Evolutionary conservation across 2,113 vertebrate species (phyloP).

Genomic region (Oplegnathus fasciatus): DNA sequence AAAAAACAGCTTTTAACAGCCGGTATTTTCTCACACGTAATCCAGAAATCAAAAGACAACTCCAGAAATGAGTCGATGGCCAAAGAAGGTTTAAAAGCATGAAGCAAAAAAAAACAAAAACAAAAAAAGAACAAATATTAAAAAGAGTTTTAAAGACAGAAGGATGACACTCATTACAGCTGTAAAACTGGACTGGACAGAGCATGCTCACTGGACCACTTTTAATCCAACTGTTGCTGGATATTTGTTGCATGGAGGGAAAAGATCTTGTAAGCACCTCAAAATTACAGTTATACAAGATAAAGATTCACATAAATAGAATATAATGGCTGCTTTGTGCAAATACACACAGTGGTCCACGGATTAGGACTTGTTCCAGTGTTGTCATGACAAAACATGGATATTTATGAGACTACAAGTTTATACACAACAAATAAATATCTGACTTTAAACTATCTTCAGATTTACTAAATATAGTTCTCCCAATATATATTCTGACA

Average conservation of each 20-base stretch:
- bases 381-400: constrained; percentile 55
- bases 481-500: constrained; percentile 46
- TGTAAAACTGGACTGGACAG: constrained; percentile 41
- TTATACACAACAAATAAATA: constrained; percentile 73
- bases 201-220: constrained; percentile 66
- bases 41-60: constrained; percentile 23
- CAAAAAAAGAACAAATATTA: background rate
- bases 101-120: background rate
- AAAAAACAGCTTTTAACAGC: constrained; percentile 32
- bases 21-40: constrained; percentile 14
- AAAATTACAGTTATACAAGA: constrained; percentile 39
- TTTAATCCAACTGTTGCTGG: constrained; percentile 14
- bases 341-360: constrained; percentile 59
- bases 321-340: constrained; percentile 47
- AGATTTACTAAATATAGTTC: constrained; percentile 47
- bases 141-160: constrained; percentile 24
- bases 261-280: constrained; percentile 42
- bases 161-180: constrained; percentile 26
- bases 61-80: constrained; percentile 11
- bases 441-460: constrained; percentile 28
- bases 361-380: constrained; percentile 57
- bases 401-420: constrained; percentile 30
- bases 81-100: constrained; percentile 20
- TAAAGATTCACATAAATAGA: constrained; percentile 48
- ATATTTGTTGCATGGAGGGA: constrained; percentile 24